phyloP scores from a whole-genome alignment of 1,140 invertebrate species.

The Brachionus koreanus region DNA sequence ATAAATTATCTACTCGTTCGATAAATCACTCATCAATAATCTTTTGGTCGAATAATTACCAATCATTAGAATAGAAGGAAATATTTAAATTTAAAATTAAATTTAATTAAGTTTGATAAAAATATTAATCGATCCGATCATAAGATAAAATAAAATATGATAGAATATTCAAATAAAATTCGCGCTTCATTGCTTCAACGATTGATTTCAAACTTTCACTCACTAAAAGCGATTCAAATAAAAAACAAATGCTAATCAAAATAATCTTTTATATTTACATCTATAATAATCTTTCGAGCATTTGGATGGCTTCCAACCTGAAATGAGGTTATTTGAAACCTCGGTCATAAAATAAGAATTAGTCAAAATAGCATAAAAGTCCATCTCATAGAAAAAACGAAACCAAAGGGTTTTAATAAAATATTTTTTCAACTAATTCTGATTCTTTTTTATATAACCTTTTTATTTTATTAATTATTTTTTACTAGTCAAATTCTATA shows the following conservation, averaged over 20 bases:
- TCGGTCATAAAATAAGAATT: constrained; percentile 5
- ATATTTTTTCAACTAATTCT: not conserved
- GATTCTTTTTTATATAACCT: constrained; percentile 3
- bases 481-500: not conserved
- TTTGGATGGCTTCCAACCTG: not conserved
- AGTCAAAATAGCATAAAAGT: constrained; percentile 4
- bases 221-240: not conserved
- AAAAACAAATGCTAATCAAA: constrained; percentile 1
- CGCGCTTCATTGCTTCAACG: not conserved
- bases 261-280: not conserved
- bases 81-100: not conserved
- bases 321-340: constrained; percentile 1
- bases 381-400: not conserved
- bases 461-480: not conserved
- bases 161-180: not conserved
- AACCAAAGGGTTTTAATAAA: not conserved
- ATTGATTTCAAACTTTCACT: not conserved
- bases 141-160: not conserved
- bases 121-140: constrained; percentile 1
- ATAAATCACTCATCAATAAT: not conserved
- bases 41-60: not conserved
- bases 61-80: not conserved
- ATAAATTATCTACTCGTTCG: not conserved
- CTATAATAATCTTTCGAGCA: not conserved
- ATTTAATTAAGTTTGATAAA: not conserved